Evolutionary conservation across 2,797 vertebrate genomes (phyloP), one percentile per base, ranked within the genome.

Genomic region (Hydrocynus forskahlii): DNA sequence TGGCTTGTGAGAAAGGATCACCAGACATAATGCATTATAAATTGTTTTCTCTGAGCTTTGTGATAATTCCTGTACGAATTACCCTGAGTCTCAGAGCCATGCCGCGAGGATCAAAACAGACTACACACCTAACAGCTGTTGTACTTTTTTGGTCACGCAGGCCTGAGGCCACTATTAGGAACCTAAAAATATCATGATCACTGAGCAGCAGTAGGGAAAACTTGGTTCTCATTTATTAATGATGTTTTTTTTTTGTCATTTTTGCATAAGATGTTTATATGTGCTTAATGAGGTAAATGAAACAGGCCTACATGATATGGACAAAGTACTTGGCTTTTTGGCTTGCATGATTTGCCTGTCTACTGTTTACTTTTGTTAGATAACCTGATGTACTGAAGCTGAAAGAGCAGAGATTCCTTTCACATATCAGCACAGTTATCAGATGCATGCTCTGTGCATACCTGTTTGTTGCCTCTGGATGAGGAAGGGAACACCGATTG

Each of bases 101-200:
- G 35, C 71, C 66, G 69, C 29, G 13, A 76, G 35, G 68, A 73
- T 84, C 43, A 76, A 69, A 66, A 52, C 48, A 35, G 29, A 60
- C 29, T 62, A 67, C 21, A 43, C 57, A 64, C 43, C 40, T n/a
- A 70, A 79, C 83, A 83, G 80, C 83, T 86, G 75, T 73, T 59
- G 45, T 23, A 70, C 48, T 48, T 67, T 75, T 60, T 71, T 66
- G 70, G 48, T 54, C 57, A 17, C 5, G 35, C 52, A 79, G 21
- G 57, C 59, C 40, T 67, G 10, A 4, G 69, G 68, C 84, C 60
- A 19, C 70, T 55, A 12, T 62, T 5, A 52, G 66, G 40, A 23
- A 57, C 21, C 40, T 48, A 29, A 23, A 57, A n/a, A 10, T 4
- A 2, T 5, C 7, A 6, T 63, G 5, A 17, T 16, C 29, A 7